phyloP scores from a whole-genome alignment of 1,140 invertebrate genomes.

The Cyclargus thomasi region DNA sequence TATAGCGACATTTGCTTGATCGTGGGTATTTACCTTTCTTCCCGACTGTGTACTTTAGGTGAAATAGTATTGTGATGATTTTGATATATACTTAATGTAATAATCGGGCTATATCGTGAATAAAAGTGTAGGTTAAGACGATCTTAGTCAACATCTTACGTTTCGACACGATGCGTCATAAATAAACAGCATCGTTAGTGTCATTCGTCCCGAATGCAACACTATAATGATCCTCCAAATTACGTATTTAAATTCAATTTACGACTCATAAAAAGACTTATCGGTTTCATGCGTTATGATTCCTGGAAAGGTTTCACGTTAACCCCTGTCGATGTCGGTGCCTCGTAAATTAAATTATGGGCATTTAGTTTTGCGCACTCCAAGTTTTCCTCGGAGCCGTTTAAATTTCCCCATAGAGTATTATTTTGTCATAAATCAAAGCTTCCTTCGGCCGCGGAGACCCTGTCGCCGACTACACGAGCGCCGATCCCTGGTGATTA shows the following conservation, averaged over 20 bases:
- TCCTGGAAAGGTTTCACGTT: not conserved
- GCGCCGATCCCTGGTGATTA: slow-evolving; percentile 63
- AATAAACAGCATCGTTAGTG: not conserved
- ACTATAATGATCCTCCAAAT: not conserved
- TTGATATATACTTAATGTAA: no score
- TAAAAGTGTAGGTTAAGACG: not conserved
- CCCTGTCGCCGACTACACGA: slow-evolving; percentile 54
- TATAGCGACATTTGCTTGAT: slow-evolving; percentile 1
- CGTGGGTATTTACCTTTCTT: not conserved
- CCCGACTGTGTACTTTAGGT: not conserved
- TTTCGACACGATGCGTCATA: not conserved
- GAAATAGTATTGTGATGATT: no score
- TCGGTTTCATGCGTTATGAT: not conserved
- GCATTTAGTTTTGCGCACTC: slow-evolving; percentile 18
- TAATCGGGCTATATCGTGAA: not conserved
- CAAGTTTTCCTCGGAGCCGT: slow-evolving; percentile 30
- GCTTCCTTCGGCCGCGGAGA: slow-evolving; percentile 46
- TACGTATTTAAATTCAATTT: slow-evolving; percentile 4
- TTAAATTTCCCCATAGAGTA: slow-evolving; percentile 54
- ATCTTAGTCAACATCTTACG: not conserved
- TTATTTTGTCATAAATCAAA: slow-evolving; percentile 70
- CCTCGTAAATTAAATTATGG: not conserved
- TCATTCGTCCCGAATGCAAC: not conserved
- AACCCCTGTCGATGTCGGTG: not conserved
- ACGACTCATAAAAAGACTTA: not conserved